Percentiles rank a stretch among this genome's conserved stretches.
Evolutionary conservation across 1,140 invertebrate genomes (phyloP).

Genomic region (Ridgeia piscesae): DNA sequence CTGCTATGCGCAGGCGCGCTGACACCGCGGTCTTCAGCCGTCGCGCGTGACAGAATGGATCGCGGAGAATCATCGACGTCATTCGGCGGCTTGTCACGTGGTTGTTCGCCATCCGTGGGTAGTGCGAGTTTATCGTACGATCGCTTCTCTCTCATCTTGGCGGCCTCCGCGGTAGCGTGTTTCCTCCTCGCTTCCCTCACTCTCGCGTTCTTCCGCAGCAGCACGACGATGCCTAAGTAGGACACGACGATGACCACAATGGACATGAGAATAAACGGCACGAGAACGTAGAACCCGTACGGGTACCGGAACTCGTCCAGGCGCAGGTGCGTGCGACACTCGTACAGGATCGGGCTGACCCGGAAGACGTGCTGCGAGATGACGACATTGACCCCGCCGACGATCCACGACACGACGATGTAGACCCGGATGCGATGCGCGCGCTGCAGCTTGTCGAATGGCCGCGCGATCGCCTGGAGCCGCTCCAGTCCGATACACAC

Average conservation of each 20-base stretch:
- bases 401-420: neutral
- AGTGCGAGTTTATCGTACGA: neutral
- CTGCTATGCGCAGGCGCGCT: neutral
- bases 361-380: neutral
- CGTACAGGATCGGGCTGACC: neutral
- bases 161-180: neutral
- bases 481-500: constrained; percentile 15
- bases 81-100: neutral
- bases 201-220: neutral
- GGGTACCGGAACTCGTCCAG: neutral
- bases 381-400: neutral
- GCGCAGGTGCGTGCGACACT: neutral
- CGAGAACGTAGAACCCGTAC: neutral
- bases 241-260: neutral
- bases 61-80: neutral
- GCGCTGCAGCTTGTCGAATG: constrained; percentile 10
- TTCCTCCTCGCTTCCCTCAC: neutral
- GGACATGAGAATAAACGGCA: neutral
- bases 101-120: neutral
- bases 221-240: neutral
- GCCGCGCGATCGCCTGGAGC: constrained; percentile 7
- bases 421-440: neutral
- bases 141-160: neutral
- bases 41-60: neutral
- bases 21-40: neutral